Evolutionary conservation across 2,888 invertebrate genomes (phyloP), one percentile per base, ranked within the genome.

Genomic region (Willowsia nigromaculata): DNA sequence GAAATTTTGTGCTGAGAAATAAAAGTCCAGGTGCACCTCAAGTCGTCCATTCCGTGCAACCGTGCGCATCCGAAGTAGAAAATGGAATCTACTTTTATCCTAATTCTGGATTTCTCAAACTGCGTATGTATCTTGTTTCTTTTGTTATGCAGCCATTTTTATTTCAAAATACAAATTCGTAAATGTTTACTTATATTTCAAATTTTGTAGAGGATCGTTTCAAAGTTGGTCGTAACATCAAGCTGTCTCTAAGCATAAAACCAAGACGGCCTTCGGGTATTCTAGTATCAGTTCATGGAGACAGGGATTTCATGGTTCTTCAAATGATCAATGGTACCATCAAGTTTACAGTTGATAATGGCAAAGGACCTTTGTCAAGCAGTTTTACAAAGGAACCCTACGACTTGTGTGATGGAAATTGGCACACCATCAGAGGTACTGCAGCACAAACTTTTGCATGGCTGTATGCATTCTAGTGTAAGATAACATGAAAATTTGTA

Each of bases 371-470:
- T 0, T 96, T 97, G 92, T 95, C 96, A 1, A 96, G 97, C 1
- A 95, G 95, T 27, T 97, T 96, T 93, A 93, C 90, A 1, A 94
- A 93, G 90, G 95, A 95, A 81, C 94, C 96, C 0, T 96, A 96
- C 93, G 94, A 95, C 88, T 95, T 99, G 90, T 99, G 99, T 93
- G 98, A 99, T 94, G 99, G 99, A 74, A 95, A 97, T 85, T 99
- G 99, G 99, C 99, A 99, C 93, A 96, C 95, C 87, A 97, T 98
- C 62, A 93, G 93, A 93, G 94, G 95, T 94, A 93, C 90, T 93
- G n/a, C n/a, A n/a, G n/a, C n/a, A n/a, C 2, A 18, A 43, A 30
- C 33, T 71, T 74, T 22, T 74, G 2, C 13, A 65, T n/a, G n/a
- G 15, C 3, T 22, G 18, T 56, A 22, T 22, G 25, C 1, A 18